Evolutionary conservation across 2,797 vertebrate genomes (phyloP).

Genomic region (Coranthus polyacanthus): DNA sequence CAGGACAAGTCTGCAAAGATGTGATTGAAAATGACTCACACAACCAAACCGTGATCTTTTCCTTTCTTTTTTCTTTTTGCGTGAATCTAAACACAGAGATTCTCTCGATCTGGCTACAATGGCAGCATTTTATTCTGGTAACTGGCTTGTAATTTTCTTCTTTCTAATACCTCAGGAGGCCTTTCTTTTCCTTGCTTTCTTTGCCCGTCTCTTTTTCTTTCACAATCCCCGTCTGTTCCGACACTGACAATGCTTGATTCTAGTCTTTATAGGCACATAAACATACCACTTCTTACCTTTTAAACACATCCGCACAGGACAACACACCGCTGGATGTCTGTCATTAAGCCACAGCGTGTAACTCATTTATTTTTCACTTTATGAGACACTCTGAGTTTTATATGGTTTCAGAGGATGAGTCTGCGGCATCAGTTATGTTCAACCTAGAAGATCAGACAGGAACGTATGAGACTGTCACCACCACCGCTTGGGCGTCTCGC

Average conservation of each 20-base stretch:
- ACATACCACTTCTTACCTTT: conserved; percentile 55
- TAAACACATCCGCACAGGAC: conserved; percentile 36
- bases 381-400: conserved; percentile 29
- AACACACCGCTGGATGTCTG: conserved; percentile 41
- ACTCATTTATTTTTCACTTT: conserved; percentile 26
- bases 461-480: conserved; percentile 23
- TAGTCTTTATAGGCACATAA: conserved; percentile 57
- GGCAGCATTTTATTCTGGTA: too few species aligned
- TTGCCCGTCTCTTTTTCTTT: background rate
- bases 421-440: conserved; percentile 15
- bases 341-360: conserved; percentile 11
- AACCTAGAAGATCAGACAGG: conserved; percentile 25
- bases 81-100: too few species aligned
- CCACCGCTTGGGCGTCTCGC: conserved; percentile 17
- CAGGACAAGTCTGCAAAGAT: too few species aligned
- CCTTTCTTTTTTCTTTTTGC: too few species aligned
- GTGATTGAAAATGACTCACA: too few species aligned
- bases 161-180: background rate
- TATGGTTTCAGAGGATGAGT: conserved; percentile 14
- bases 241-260: conserved; percentile 37
- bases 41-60: too few species aligned
- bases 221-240: background rate
- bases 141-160: background rate
- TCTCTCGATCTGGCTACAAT: too few species aligned
- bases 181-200: background rate